Evolutionary conservation across 2,797 vertebrate genomes (phyloP), one percentile per base, ranked within the genome.

Genomic region (Epinephelus coioides): DNA sequence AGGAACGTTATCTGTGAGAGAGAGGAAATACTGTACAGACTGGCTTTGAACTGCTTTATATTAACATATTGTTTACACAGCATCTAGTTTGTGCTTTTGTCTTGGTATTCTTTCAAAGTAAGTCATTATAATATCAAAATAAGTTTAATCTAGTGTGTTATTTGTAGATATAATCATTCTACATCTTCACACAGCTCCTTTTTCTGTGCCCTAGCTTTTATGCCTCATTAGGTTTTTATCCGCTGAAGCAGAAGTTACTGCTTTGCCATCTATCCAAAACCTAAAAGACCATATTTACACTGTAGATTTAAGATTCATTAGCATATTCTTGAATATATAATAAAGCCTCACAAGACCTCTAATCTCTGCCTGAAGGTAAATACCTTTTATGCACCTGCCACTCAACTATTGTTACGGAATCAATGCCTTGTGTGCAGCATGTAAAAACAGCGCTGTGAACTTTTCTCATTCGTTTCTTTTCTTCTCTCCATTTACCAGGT

Each of bases 401-500:
- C 44, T 44, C 15, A 57, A 23, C 13, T 30, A n/a, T 69, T 49
- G 55, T 54, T 5, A 34, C 50, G 23, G 49, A 66, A 70, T 30
- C 11, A 25, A 9, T 66, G 25, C 18, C 50, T 50, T 69, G 40
- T 73, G 54, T 67, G 40, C 40, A 62, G 23, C 13, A 34, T 51
- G n/a, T 74, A 65, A 51, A 3, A 34, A 57, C 50, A 51, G 13
- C 5, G n/a, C 10, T 60, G 15, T 47, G 14, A 61, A 30, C 21
- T 18, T 51, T 63, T 81, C 71, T 72, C 25, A 60, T 76, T 60
- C 12, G 57, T 81, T 74, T 79, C 4, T 73, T 59, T 86, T 49
- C 10, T 69, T 60, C 21, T 23, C n/a, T 76, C 67, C 6, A 47
- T 82, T 81, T 66, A 19, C 66, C 88, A 96, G 96, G 92, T 92